These are phyloP conservation scores for Lontra canadensis DNA, from an alignment of 2,113 vertebrate species.

Conservation along the genomic window DNA sequence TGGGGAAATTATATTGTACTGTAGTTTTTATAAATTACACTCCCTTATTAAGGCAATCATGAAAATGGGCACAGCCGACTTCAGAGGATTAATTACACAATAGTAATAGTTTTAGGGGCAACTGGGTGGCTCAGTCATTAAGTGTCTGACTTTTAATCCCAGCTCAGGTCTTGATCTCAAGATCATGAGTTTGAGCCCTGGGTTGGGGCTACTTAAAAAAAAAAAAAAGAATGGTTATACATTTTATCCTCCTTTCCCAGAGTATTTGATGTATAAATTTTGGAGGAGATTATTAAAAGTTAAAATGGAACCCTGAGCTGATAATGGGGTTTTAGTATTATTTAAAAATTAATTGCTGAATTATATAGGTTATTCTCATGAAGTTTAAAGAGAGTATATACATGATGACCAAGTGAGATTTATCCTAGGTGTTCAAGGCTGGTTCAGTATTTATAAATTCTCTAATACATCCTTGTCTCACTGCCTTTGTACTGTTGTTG, in stretches of 20 bases:
- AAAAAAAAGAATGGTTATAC: neutral
- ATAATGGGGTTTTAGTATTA: neutral
- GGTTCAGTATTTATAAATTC: neutral
- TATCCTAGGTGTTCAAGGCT: neutral
- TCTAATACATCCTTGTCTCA: neutral
- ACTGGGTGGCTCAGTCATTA: neutral
- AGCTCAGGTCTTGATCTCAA: neutral
- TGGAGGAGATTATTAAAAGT: neutral
- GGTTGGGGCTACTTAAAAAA: neutral
- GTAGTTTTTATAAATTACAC: slow-evolving; percentile 6
- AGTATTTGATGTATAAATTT: slow-evolving; percentile 7
- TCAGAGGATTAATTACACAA: neutral
- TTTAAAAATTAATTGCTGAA: neutral
- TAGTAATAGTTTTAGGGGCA: neutral
- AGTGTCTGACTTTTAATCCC: neutral
- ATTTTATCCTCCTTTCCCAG: neutral
- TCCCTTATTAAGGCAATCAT: neutral
- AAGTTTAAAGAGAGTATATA: neutral
- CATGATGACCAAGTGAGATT: neutral
- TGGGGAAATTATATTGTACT: neutral
- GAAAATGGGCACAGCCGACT: neutral
- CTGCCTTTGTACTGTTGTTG: neutral
- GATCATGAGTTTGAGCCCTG: neutral
- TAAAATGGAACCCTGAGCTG: neutral
- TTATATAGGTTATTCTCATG: neutral